Evolutionary conservation across 2,888 invertebrate genomes (phyloP).

Genomic region (Plagodis dolabraria): DNA sequence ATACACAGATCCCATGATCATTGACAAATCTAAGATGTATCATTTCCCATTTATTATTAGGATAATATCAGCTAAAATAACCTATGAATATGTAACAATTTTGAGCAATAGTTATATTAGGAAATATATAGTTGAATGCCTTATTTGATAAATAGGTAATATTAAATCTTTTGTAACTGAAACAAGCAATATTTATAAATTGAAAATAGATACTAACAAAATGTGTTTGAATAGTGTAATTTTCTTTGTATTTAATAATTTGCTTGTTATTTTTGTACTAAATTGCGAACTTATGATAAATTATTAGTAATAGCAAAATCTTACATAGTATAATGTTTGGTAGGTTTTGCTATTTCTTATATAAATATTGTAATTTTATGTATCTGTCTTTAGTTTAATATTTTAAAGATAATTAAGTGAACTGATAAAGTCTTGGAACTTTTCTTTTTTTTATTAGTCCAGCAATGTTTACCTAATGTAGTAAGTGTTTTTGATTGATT

Average conservation of each 20-base stretch:
- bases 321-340: no score
- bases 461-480: conserved; percentile 43
- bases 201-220: conserved; percentile 1
- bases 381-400: no score
- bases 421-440: no score
- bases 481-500: conserved; percentile 48
- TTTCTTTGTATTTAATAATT: no score
- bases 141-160: conserved; percentile 13
- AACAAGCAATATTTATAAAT: conserved; percentile 19
- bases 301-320: no score
- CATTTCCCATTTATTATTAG: conserved; percentile 6
- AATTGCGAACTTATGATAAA: no score
- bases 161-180: conserved; percentile 14
- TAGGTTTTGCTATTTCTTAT: no score
- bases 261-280: no score
- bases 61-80: conserved; percentile 6
- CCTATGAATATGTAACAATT: background rate
- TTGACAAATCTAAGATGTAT: conserved; percentile 7
- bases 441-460: no score
- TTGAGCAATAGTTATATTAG: conserved; percentile 12
- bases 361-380: no score
- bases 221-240: background rate
- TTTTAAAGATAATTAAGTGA: no score
- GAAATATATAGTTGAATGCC: conserved; percentile 23
- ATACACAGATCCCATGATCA: conserved; percentile 3